phyloP scores from a whole-genome alignment of 2,797 vertebrate species.

The Hybognathus amarus region DNA sequence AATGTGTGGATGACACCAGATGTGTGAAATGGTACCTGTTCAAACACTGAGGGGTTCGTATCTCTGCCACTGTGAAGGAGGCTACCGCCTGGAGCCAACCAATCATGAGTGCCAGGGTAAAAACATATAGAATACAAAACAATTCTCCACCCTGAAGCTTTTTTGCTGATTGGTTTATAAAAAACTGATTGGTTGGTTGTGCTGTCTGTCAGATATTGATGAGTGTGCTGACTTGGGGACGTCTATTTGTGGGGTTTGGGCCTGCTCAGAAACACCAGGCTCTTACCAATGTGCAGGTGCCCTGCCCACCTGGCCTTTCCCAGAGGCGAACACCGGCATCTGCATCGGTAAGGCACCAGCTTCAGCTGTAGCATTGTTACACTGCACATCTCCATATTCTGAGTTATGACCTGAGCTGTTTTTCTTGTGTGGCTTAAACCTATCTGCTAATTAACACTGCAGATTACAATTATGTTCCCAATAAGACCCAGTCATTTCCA shows the following conservation, averaged over 20 bases:
- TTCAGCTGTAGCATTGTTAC: background rate
- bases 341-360: conserved; percentile 57
- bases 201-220: conserved; percentile 65
- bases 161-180: conserved; percentile 4
- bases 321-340: conserved; percentile 47
- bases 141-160: background rate
- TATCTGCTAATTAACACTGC: background rate
- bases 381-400: conserved; percentile 3
- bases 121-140: conserved; percentile 16
- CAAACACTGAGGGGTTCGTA: conserved; percentile 62
- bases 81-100: conserved; percentile 56
- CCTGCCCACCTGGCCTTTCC: conserved; percentile 61
- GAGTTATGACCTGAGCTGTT: background rate
- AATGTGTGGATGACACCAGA: conserved; percentile 57
- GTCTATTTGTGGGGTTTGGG: conserved; percentile 64
- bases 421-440: background rate
- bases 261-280: conserved; percentile 64
- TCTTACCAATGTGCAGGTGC: conserved; percentile 62
- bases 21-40: conserved; percentile 58
- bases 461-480: background rate
- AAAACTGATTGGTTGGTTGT: conserved; percentile 33
- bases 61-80: conserved; percentile 59
- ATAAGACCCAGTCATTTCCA: background rate
- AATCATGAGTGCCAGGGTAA: conserved; percentile 62
- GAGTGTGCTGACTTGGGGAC: conserved; percentile 61